phyloP scores from a whole-genome alignment of 2,888 invertebrate genomes.

The Morpho achilles region DNA sequence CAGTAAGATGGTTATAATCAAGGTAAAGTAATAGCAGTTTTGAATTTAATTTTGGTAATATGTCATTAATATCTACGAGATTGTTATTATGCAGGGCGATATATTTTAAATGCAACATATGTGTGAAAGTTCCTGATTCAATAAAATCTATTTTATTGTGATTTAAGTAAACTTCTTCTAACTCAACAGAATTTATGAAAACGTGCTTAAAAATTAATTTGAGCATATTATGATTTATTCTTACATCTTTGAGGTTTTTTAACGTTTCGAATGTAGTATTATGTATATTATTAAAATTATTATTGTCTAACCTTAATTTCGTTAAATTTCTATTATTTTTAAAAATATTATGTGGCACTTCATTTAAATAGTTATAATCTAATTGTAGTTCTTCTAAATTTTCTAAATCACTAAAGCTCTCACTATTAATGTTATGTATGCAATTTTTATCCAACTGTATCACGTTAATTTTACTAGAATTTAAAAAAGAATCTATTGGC shows the following conservation, averaged over 20 bases:
- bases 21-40: slow-evolving; percentile 87
- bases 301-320: slow-evolving; percentile 91
- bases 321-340: slow-evolving; percentile 86
- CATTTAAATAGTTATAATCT: slow-evolving; percentile 90
- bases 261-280: slow-evolving; percentile 88
- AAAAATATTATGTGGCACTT: slow-evolving; percentile 88
- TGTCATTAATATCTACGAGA: slow-evolving; percentile 86
- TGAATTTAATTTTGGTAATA: slow-evolving; percentile 85
- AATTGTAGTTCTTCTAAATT: slow-evolving; percentile 90
- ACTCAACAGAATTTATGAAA: slow-evolving; percentile 86
- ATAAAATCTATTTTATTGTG: slow-evolving; percentile 90
- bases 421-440: slow-evolving; percentile 88
- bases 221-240: slow-evolving; percentile 91
- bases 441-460: slow-evolving; percentile 93
- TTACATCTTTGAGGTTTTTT: slow-evolving; percentile 85
- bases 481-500: slow-evolving; percentile 89
- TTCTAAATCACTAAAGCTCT: slow-evolving; percentile 86
- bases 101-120: slow-evolving; percentile 87
- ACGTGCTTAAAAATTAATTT: slow-evolving; percentile 85
- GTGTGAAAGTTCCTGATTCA: slow-evolving; percentile 87
- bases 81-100: slow-evolving; percentile 91
- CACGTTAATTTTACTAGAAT: slow-evolving; percentile 87
- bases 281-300: slow-evolving; percentile 87
- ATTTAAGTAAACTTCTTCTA: slow-evolving; percentile 91
- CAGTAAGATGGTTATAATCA: slow-evolving; percentile 86